Base-by-base conservation (phyloP, 2,888 invertebrate species). In the Myathropa florea region DNA sequence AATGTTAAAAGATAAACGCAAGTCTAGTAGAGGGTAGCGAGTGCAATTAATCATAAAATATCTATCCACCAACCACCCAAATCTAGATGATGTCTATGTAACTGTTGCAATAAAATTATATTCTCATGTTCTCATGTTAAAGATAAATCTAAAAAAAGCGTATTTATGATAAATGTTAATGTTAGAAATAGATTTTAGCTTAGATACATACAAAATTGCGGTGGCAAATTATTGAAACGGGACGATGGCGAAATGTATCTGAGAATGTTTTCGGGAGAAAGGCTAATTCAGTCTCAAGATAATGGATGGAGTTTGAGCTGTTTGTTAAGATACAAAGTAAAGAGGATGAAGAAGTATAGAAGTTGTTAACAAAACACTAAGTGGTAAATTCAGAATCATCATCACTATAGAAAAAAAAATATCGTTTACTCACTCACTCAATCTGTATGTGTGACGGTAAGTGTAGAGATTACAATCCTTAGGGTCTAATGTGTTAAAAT, bases 41-140 rank as follows among this genome's bases (percentile, higher is more conserved):
- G 67, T 26, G 67, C 73, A 73, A 61, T 67, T 73, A 73, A 73
- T 61, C 53, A 64, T n/a, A 68, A 80, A 80, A 57, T 76, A 80
- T 67, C 71, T 76, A 57, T 24, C 57, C 71, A 59, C 60, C 70
- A 60, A 46, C n/a, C 46, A 14, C 14, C 18, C 39, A 39, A 14
- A 18, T 46, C 28, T 78, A 78, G 70, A 67, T 60, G 60, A 71
- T 57, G 67, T 80, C 70, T 83, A 46, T 46, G 46, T 46, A 64
- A 84, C 33, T 84, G 84, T 81, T 84, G 80, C 84, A 84, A 81
- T 76, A 84, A 75, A 75, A 57, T 57, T 33, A 55, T 61, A 21
- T 33, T 67, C 75, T 57, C 77, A 83, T 72, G 46, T 82, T 65
- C 36, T 72, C 39, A 71, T 14, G 61, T 68, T 36, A 65, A 61